Evolutionary conservation across 2,888 invertebrate species (phyloP).

Genomic region (Ommatoiulus sabulosus): DNA sequence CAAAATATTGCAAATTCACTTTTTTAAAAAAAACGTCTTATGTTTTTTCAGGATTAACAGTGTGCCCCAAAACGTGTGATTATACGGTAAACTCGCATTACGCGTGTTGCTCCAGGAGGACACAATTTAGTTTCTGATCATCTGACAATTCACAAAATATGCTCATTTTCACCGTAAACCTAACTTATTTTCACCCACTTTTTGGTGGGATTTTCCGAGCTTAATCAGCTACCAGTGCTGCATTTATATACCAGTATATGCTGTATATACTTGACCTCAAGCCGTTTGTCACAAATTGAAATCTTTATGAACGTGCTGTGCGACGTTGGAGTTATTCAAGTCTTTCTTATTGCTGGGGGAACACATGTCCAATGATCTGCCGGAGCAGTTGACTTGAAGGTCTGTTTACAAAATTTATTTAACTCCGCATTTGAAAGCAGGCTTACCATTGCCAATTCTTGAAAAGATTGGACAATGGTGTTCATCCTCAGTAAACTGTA

Average conservation of each 20-base stretch:
- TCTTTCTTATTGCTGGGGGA: not conserved
- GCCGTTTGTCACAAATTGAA: not conserved
- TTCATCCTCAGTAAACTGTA: not conserved
- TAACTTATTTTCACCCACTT: slow-evolving; percentile 8
- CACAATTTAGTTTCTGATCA: not conserved
- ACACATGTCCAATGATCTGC: not conserved
- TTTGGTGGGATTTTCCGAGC: not conserved
- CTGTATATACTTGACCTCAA: not conserved
- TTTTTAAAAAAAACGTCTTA: not conserved
- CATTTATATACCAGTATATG: not conserved
- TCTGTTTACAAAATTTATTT: not conserved
- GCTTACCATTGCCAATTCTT: not conserved
- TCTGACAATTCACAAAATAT: not conserved
- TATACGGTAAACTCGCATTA: not conserved
- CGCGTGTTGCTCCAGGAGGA: not conserved
- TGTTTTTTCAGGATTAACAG: slow-evolving; percentile 15
- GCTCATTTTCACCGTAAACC: not conserved
- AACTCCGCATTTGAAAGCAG: not conserved
- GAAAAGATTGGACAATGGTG: too few relatives aligned
- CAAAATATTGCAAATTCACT: not conserved
- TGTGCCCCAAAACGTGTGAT: slow-evolving; percentile 36
- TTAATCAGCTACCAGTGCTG: not conserved
- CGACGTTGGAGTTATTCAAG: not conserved
- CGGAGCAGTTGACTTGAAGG: not conserved
- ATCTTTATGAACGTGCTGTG: not conserved